phyloP scores from a whole-genome alignment of 2,113 vertebrate species.

The Muscicapa adusta region DNA sequence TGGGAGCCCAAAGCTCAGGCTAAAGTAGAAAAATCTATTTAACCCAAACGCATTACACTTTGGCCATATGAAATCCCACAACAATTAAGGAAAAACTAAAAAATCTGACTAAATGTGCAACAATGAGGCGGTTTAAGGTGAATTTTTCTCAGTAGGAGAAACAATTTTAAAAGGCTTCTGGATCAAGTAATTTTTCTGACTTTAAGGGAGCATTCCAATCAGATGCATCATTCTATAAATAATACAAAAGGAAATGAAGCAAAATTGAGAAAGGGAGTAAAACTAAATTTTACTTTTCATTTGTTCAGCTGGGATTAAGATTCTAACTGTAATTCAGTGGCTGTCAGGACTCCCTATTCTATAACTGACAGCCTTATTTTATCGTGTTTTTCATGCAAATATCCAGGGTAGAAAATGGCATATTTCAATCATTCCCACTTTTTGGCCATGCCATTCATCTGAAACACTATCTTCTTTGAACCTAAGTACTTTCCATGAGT shows the following conservation, averaged over 20 bases:
- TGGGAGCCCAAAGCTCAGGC: neutral
- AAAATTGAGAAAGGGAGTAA: neutral
- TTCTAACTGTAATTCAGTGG: neutral
- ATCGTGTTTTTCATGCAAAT: neutral
- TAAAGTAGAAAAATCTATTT: neutral
- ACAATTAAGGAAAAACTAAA: neutral
- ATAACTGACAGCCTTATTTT: neutral
- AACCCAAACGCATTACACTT: neutral
- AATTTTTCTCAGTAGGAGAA: neutral
- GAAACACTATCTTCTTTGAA: neutral
- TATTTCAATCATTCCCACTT: neutral
- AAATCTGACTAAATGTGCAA: neutral
- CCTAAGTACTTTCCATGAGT: neutral
- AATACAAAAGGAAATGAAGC: neutral
- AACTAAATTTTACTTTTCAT: neutral
- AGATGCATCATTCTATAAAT: neutral
- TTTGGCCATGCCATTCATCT: neutral
- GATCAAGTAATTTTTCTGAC: neutral
- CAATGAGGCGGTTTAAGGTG: neutral
- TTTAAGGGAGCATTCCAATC: neutral
- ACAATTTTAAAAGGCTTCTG: neutral
- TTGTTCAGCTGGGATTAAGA: neutral
- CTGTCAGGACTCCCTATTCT: neutral
- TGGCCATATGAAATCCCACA: neutral
- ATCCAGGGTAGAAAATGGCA: neutral